Conservation (phyloP, 1,140 invertebrate genomes). For the Papilio xuthus region DNA sequence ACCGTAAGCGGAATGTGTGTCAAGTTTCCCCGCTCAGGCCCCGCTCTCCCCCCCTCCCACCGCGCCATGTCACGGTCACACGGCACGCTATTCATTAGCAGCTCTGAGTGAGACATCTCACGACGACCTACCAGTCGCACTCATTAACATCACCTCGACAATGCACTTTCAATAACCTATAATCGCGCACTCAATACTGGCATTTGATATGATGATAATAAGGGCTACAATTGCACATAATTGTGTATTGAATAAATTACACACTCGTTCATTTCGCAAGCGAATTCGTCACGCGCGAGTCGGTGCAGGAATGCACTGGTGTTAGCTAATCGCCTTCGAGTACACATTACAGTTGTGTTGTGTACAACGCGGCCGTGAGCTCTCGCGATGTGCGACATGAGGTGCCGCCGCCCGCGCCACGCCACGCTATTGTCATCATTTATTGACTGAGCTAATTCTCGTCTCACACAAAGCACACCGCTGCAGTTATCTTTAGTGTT, state of each 20-base stretch:
- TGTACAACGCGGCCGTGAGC: neutral
- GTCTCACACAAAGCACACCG: neutral
- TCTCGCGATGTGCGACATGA: neutral
- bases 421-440: neutral
- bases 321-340: conserved; percentile 10
- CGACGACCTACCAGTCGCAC: neutral
- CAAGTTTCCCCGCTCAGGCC: neutral
- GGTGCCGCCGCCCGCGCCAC: neutral
- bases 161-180: conserved; percentile 18
- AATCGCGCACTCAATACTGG: neutral
- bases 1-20: neutral
- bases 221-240: neutral
- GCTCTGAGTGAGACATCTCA: neutral
- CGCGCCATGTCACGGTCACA: neutral
- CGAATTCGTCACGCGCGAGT: conserved; percentile 17
- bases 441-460: neutral
- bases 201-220: neutral
- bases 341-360: neutral
- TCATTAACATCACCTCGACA: conserved; percentile 18
- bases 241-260: conserved; percentile 11
- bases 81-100: conserved; percentile 23
- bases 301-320: conserved; percentile 4
- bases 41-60: neutral
- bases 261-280: conserved; percentile 19
- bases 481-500: conserved; percentile 2